Evolutionary conservation across 2,888 invertebrate genomes (phyloP).

Genomic region (Eubasilissa splendida): DNA sequence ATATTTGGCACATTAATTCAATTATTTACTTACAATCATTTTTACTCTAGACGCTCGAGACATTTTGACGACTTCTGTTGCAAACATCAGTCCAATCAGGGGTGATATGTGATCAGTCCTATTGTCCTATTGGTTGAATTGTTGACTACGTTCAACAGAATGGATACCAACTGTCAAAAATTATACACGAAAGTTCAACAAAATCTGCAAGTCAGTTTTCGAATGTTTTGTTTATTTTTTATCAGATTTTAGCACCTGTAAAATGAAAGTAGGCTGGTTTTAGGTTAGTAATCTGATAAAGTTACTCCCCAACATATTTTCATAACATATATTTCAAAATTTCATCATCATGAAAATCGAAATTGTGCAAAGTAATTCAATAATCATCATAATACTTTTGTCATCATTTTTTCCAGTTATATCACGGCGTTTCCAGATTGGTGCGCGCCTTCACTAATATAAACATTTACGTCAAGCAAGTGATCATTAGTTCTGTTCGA

Average conservation of each 20-base stretch:
- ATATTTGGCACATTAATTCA: conserved; percentile 38
- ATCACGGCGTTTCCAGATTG: neutral
- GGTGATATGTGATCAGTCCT: neutral
- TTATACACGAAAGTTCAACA: conserved; percentile 45
- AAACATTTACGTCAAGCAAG: conserved; percentile 6
- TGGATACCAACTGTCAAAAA: conserved; percentile 47
- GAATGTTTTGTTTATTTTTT: conserved; percentile 7
- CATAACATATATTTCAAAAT: conserved; percentile 7
- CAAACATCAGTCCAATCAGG: conserved; percentile 48
- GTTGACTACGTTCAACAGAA: conserved; percentile 10
- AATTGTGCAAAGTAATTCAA: conserved; percentile 8
- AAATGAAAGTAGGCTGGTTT: conserved; percentile 11
- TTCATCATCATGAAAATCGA: conserved; percentile 27
- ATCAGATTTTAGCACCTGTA: conserved; percentile 3
- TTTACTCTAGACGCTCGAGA: conserved; percentile 70
- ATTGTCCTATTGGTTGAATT: neutral
- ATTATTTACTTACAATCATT: conserved; percentile 66
- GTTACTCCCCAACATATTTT: conserved; percentile 15
- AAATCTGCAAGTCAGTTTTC: conserved; percentile 50
- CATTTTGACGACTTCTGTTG: conserved; percentile 63
- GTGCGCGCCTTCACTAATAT: neutral
- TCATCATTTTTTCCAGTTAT: conserved; percentile 6
- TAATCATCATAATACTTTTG: neutral
- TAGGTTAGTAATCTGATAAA: conserved; percentile 36
- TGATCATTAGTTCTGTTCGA: conserved; percentile 2